Evolutionary conservation across 2,797 vertebrate species (phyloP).

Genomic region (Malurus leucopterus): DNA sequence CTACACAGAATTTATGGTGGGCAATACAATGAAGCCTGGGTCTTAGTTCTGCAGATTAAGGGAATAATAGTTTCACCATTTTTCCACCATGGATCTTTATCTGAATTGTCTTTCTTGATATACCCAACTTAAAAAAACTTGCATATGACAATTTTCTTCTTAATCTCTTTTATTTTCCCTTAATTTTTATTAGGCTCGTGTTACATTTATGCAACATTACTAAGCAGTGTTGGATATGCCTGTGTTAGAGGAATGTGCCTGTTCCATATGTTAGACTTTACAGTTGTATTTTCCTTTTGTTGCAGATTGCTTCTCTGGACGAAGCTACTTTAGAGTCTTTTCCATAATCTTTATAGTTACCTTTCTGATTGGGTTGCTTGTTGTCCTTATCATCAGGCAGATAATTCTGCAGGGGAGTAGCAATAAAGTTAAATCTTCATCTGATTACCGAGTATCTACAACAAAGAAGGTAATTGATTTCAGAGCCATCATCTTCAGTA

Average conservation of each 20-base stretch:
- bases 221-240: not conserved
- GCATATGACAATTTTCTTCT: not conserved
- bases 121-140: not conserved
- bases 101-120: not conserved
- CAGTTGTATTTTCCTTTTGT: conserved; percentile 37
- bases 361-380: conserved; percentile 86
- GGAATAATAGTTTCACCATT: not conserved
- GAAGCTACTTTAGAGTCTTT: conserved; percentile 87
- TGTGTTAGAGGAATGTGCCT: not conserved
- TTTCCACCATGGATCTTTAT: not conserved
- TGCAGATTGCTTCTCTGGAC: conserved; percentile 82
- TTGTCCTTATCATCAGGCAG: conserved; percentile 85
- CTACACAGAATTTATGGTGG: not conserved
- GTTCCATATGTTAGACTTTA: not conserved
- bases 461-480: conserved; percentile 81
- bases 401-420: conserved; percentile 79
- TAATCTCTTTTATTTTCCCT: not conserved
- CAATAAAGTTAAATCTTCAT: conserved; percentile 71
- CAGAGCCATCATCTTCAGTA: conserved; percentile 9
- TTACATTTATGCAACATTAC: not conserved
- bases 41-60: not conserved
- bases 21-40: not conserved
- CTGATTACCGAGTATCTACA: conserved; percentile 74
- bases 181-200: not conserved
- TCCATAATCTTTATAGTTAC: conserved; percentile 90